Evolutionary conservation across 37 sponge, comb jelly and placozoan genomes (phyloP).

Genomic region (Mnemiopsis leidyi): DNA sequence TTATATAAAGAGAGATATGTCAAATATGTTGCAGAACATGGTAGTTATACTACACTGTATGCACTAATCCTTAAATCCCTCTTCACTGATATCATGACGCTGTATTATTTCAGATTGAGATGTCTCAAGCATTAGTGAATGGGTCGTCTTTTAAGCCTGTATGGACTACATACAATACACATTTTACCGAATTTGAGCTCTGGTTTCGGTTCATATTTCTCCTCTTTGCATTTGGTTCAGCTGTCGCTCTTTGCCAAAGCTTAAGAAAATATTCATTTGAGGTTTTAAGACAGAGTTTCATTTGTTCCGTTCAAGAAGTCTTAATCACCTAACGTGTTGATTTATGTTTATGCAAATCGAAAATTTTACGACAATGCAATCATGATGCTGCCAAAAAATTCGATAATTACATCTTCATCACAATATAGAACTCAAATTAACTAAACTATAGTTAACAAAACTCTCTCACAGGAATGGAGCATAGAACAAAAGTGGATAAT

Average conservation of each 20-base stretch:
- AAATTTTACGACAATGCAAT: too few relatives aligned
- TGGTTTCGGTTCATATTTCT: constrained; percentile 62
- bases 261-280: not conserved
- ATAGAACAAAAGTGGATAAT: constrained; percentile 63
- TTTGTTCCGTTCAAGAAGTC: too few relatives aligned
- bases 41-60: too few relatives aligned
- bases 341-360: too few relatives aligned
- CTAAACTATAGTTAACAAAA: not conserved
- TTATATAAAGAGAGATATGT: too few relatives aligned
- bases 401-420: too few relatives aligned
- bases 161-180: constrained; percentile 33
- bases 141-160: constrained; percentile 25
- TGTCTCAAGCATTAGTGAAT: constrained; percentile 42
- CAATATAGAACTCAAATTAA: not conserved
- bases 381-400: too few relatives aligned
- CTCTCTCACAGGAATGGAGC: constrained; percentile 50
- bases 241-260: not conserved
- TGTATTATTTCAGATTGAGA: constrained; percentile 61
- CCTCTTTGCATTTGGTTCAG: not conserved
- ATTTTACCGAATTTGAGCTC: constrained; percentile 45
- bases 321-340: too few relatives aligned
- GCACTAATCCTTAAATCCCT: too few relatives aligned
- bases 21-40: too few relatives aligned
- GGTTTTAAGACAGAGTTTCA: too few relatives aligned
- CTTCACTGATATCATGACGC: too few relatives aligned